Evolutionary conservation across 1,140 invertebrate species (phyloP).

Genomic region (Macrosteles quadrilineatus): DNA sequence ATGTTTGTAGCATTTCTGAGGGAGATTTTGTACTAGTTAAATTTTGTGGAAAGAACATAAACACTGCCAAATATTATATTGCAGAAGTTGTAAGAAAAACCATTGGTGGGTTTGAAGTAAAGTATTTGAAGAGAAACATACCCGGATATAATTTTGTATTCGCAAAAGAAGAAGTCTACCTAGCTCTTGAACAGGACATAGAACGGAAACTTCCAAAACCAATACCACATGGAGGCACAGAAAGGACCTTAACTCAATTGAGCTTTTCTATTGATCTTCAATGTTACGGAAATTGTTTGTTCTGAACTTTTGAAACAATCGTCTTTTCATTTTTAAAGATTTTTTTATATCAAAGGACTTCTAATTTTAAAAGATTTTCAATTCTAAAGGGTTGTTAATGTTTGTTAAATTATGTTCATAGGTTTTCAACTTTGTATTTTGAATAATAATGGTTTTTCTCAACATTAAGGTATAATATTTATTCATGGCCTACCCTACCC

Average conservation of each 20-base stretch:
- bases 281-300: too few species aligned
- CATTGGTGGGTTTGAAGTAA: background rate
- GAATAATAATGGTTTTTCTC: too few species aligned
- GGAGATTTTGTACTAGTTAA: slow-evolving; percentile 5
- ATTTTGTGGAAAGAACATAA: background rate
- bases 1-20: background rate
- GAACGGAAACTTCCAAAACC: background rate
- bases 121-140: background rate
- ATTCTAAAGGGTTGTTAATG: too few species aligned
- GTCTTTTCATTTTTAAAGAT: too few species aligned
- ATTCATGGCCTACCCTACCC: too few species aligned
- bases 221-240: background rate
- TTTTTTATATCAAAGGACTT: too few species aligned
- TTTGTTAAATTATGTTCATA: too few species aligned
- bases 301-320: too few species aligned
- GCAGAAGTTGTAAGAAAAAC: background rate
- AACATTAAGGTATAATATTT: too few species aligned
- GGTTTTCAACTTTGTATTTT: too few species aligned
- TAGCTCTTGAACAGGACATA: background rate
- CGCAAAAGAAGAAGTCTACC: background rate
- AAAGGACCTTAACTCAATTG: background rate
- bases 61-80: background rate
- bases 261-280: too few species aligned
- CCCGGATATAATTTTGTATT: background rate
- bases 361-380: too few species aligned